A percentile compares a stretch with the other conserved stretches of the same genome.
These are phyloP conservation scores for Tragelaphus buxtoni DNA, from an alignment of 2,113 vertebrate genomes.

Conservation along the genomic window DNA sequence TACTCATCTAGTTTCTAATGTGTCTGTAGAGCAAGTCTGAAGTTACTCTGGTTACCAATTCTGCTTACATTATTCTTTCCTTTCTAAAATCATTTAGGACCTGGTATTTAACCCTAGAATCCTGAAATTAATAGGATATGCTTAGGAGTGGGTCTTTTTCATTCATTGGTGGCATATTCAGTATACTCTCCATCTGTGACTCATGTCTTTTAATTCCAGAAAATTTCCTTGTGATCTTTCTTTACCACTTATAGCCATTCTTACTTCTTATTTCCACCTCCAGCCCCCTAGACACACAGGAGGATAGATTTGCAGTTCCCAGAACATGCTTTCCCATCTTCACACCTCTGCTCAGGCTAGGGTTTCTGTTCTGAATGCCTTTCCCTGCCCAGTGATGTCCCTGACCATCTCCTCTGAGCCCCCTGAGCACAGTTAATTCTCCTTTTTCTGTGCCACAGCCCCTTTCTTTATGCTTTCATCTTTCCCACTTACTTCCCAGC, in stretches of 20 bases:
- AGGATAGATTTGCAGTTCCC: background rate
- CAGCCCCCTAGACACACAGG: background rate
- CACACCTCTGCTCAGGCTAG: background rate
- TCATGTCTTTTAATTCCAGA: background rate
- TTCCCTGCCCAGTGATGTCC: background rate
- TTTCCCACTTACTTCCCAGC: background rate
- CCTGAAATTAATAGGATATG: background rate
- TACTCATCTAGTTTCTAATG: background rate
- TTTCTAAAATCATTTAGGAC: constrained; percentile 14
- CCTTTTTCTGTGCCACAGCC: background rate
- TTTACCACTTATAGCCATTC: background rate
- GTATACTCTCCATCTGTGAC: background rate
- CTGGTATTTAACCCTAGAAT: background rate
- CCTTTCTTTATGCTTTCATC: background rate
- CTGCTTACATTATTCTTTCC: background rate
- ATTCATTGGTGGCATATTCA: background rate
- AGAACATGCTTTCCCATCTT: too few relatives aligned
- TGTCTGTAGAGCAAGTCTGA: background rate
- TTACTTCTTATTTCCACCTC: background rate
- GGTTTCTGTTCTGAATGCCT: background rate
- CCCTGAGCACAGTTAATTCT: background rate
- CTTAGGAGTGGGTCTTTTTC: background rate
- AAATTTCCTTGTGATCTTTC: background rate
- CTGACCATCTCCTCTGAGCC: background rate
- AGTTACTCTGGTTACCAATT: background rate